phyloP scores from a whole-genome alignment of 2,113 vertebrate genomes.

The Strix uralensis region DNA sequence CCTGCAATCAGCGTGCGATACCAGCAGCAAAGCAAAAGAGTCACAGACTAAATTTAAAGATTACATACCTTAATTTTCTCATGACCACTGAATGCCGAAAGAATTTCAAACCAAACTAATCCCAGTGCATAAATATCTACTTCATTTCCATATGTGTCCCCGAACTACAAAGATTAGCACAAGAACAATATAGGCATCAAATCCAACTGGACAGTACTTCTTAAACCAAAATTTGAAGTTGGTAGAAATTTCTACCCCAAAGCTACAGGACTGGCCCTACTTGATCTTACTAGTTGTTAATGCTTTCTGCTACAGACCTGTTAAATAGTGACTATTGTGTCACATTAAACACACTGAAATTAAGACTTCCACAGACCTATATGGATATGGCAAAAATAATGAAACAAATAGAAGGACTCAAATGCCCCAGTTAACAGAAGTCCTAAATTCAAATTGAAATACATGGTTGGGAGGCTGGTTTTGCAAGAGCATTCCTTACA shows the following conservation, averaged over 20 bases:
- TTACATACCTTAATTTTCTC: slow-evolving; percentile 35
- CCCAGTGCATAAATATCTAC: slow-evolving; percentile 90
- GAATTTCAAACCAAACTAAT: slow-evolving; percentile 85
- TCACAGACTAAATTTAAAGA: neutral
- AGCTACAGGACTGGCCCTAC: neutral
- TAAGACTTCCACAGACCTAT: neutral
- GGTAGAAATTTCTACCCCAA: neutral
- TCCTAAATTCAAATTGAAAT: neutral
- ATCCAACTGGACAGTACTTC: neutral
- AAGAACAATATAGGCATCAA: neutral
- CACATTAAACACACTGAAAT: neutral
- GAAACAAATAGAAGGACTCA: neutral
- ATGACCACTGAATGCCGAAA: neutral
- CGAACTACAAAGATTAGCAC: slow-evolving; percentile 10
- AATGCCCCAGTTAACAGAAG: neutral
- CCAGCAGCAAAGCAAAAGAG: neutral
- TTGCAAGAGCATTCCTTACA: neutral
- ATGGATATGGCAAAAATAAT: neutral
- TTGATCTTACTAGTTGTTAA: neutral
- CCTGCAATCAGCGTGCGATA: neutral
- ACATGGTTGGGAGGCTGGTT: neutral
- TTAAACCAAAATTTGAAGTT: neutral
- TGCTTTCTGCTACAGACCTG: neutral
- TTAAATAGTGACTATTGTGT: neutral
- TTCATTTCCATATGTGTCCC: slow-evolving; percentile 68